Conservation (phyloP, 2,113 vertebrate species). For the Platanista minor region DNA sequence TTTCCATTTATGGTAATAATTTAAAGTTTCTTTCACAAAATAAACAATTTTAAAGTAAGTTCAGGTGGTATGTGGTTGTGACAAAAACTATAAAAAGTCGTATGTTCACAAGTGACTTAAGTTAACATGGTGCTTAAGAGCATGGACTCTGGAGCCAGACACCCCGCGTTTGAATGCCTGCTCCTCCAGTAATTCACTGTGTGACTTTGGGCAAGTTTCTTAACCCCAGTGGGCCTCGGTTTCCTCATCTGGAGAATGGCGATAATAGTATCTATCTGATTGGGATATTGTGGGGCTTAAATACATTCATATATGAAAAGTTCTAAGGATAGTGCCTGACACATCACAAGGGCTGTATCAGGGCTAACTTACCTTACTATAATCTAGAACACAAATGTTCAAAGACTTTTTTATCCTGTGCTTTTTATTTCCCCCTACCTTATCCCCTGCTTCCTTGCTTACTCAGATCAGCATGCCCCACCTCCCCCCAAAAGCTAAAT, state of each 20-base stretch:
- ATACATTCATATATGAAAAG: background rate
- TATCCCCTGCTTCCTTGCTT: background rate
- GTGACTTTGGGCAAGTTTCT: background rate
- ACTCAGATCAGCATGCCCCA: background rate
- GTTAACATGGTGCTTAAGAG: background rate
- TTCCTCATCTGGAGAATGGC: background rate
- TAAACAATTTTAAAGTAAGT: background rate
- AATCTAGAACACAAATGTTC: background rate
- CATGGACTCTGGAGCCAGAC: background rate
- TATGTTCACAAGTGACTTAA: background rate
- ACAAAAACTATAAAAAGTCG: background rate
- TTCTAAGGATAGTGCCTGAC: background rate
- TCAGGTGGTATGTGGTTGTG: background rate
- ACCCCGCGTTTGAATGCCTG: background rate
- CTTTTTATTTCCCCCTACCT: background rate
- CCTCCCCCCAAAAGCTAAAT: background rate
- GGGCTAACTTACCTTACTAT: background rate
- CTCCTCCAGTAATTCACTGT: background rate
- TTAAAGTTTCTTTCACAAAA: conserved; percentile 22
- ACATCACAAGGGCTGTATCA: background rate
- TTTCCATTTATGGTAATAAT: background rate
- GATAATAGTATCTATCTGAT: background rate
- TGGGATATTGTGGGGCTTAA: background rate
- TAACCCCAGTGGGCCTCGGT: background rate
- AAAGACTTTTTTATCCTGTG: background rate